Percentiles rank a stretch among this genome's conserved stretches.
Conservation (phyloP, 2,113 vertebrate species). For the Thalassarche chlororhynchos region DNA sequence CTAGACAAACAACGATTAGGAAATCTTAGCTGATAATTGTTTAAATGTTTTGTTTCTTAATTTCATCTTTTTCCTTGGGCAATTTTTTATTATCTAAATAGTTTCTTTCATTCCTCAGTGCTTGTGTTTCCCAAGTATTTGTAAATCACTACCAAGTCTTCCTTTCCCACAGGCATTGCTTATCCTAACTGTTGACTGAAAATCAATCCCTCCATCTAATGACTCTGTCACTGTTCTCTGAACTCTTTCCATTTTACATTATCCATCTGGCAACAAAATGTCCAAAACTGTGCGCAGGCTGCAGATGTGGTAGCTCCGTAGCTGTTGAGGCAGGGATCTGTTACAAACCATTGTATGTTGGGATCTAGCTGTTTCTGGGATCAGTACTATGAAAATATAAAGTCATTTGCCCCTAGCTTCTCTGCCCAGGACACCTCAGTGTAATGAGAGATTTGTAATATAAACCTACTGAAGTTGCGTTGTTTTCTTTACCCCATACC, state of each 20-base stretch:
- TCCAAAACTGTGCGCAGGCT: neutral
- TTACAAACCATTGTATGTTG: neutral
- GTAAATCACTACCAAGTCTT: slow-evolving; percentile 31
- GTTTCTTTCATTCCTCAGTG: slow-evolving; percentile 9
- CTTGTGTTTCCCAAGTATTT: slow-evolving; percentile 34
- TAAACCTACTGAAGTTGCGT: neutral
- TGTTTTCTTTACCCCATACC: neutral
- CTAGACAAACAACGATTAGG: slow-evolving; percentile 32
- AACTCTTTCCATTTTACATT: slow-evolving; percentile 59
- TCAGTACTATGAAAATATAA: neutral
- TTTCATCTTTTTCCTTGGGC: slow-evolving; percentile 37
- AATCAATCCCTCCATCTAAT: slow-evolving; percentile 42
- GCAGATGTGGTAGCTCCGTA: neutral
- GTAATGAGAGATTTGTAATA: neutral
- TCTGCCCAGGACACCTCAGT: neutral
- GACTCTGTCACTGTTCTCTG: slow-evolving; percentile 48
- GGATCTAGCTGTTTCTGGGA: neutral
- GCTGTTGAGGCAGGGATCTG: neutral
- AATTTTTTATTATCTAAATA: neutral
- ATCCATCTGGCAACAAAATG: slow-evolving; percentile 43
- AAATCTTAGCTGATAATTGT: slow-evolving; percentile 55
- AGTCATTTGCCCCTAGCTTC: neutral
- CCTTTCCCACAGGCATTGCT: slow-evolving; percentile 61
- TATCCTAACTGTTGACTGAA: slow-evolving; percentile 52
- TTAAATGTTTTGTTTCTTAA: slow-evolving; percentile 53